phyloP scores from a whole-genome alignment of 2,797 vertebrate genomes.

The Ammospiza maritima region DNA sequence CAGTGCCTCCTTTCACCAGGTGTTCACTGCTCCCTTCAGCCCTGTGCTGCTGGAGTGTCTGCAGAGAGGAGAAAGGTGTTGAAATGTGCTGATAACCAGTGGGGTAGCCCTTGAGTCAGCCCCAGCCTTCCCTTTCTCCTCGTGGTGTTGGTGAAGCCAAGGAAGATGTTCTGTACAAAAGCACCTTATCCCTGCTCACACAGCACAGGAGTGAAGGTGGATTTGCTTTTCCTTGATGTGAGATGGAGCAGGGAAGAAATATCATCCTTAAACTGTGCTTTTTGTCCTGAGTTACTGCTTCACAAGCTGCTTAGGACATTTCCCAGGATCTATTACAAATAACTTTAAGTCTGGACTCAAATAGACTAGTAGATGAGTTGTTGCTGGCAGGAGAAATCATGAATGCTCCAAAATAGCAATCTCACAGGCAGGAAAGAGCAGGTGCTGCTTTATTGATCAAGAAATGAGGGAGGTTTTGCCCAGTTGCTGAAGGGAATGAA shows the following conservation, averaged over 20 bases:
- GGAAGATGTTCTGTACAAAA: not conserved
- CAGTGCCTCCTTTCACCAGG: not conserved
- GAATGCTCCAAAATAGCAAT: not conserved
- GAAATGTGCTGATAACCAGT: fast-evolving
- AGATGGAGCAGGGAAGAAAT: not conserved
- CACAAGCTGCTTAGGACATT: not conserved
- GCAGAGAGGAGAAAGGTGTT: not conserved
- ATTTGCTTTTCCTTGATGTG: not conserved
- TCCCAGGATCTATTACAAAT: not conserved
- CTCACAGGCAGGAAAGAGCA: not conserved
- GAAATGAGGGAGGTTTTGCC: not conserved
- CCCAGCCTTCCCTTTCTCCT: not conserved
- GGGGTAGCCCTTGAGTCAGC: not conserved
- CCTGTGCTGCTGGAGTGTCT: not conserved
- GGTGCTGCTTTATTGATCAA: not conserved
- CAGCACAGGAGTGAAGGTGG: not conserved
- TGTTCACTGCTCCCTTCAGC: not conserved
- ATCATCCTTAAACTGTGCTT: not conserved
- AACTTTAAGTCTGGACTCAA: not conserved
- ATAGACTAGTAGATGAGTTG: not conserved
- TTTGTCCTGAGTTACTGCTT: not conserved
- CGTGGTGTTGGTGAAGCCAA: not conserved
- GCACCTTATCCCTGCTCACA: not conserved
- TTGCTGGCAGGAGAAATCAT: not conserved
- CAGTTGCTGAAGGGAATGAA: not conserved